Conservation (phyloP, 2,888 invertebrate genomes). For the Notocelia uddmanniana region DNA sequence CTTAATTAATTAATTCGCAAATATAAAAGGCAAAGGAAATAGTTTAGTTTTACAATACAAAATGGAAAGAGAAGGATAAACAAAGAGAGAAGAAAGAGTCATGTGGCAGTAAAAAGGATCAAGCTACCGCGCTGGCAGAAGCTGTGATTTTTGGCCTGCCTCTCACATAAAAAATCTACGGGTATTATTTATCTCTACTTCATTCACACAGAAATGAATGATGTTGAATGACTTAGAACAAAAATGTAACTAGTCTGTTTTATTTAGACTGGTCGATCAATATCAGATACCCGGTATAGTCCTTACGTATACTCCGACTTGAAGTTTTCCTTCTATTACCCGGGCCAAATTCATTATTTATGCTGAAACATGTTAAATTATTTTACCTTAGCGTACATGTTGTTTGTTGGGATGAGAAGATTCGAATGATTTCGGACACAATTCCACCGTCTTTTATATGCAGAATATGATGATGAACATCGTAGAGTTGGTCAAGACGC, state of each 20-base stretch:
- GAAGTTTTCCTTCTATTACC: background rate
- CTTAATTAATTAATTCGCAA: too few species aligned
- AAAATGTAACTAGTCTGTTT: background rate
- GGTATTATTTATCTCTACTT: too few species aligned
- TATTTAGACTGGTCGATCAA: background rate
- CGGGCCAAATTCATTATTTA: background rate
- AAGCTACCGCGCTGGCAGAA: too few species aligned
- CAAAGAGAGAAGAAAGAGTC: too few species aligned
- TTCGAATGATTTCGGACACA: conserved; percentile 19
- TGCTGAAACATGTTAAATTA: background rate
- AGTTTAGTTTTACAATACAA: too few species aligned
- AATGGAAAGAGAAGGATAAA: too few species aligned
- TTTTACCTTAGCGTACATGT: conserved; percentile 30
- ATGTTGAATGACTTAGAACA: background rate
- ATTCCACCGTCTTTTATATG: conserved; percentile 18
- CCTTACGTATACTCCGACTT: background rate
- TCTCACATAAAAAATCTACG: too few species aligned
- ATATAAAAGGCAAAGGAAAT: too few species aligned
- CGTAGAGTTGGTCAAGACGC: conserved; percentile 7
- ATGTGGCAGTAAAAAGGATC: too few species aligned
- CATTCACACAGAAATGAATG: too few species aligned
- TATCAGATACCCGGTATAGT: background rate
- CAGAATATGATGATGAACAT: background rate
- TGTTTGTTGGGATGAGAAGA: conserved; percentile 13
- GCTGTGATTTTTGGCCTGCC: too few species aligned